Evolutionary conservation across 2,888 invertebrate genomes (phyloP), one percentile per base, ranked within the genome.

Genomic region (Phasia obesa): DNA sequence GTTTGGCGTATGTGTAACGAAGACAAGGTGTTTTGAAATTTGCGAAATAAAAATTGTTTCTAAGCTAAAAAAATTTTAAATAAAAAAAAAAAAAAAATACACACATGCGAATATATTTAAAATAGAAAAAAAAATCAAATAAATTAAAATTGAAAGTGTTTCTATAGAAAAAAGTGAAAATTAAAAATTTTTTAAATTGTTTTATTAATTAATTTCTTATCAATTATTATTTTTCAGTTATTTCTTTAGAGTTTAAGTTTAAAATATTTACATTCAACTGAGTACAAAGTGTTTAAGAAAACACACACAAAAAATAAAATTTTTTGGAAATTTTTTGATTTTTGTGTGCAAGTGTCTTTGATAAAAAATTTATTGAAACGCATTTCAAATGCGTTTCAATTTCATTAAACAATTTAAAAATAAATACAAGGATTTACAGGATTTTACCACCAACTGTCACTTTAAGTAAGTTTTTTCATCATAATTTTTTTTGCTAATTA

Each of bases 371-470:
- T 27, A 25, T 21, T 76, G 84, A 55, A 75, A 81, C 84, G 85
- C 81, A 79, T 84, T 74, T 47, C 70, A 42, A 55, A 85, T 85
- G 85, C 85, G 85, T 81, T 84, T 73, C 76, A 51, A 53, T 42
- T 74, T 23, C 9, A 76, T 60, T 31, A 81, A 84, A 79, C 78
- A 64, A 53, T 62, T 70, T 31, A 85, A 85, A 79, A 64, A 51
- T 57, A 85, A 81, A 81, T 74, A 69, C 70, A 78, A 65, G 64
- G 55, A 81, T 60, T 69, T 47, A 42, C 44, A 53, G 73, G 73
- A 77, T 84, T 84, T 77, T 31, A 38, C 23, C 53, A 25, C 6
- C 47, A 79, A 27, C 59, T 23, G 79, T 21, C 70, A 51, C 51
- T 42, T 57, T 62, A 75, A 79, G 83, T 83, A 76, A 83, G 83